Base-by-base conservation (phyloP, 2,888 invertebrate genomes). In the Taphrorychus bicolor region DNA sequence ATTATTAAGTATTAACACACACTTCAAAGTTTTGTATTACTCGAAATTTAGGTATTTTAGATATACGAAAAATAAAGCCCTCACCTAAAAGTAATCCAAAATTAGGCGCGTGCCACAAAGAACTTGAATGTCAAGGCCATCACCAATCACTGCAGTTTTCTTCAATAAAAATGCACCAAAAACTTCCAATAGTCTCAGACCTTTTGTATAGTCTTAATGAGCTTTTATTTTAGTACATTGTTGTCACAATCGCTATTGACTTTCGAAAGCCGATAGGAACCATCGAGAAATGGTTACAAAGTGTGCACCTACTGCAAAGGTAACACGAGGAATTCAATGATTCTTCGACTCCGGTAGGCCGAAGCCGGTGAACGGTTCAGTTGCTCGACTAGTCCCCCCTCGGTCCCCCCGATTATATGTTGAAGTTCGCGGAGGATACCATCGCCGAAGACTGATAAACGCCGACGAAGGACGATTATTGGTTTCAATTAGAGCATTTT, bases 331-430 rank as follows among this genome's bases (percentile, higher is more conserved):
- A 70, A 70, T 70, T 70, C 66, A 63, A n/a, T 70, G 61, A 62
- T 66, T 69, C 66, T 53, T 66, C 65, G 65, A n/a, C n/a, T n/a
- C 42, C 52, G 59, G 65, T 59, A 60, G 57, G 69, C 53, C 57
- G 59, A 60, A 66, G 59, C 66, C 70, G 66, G 70, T 70, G 70
- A 70, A 70, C 70, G 70, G 70, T 66, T 70, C 70, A 70, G 67
- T 70, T 66, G 70, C 61, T 67, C 70, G 70, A 70, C 70, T 67
- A 45, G 67, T 69, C 53, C 60, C 61, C 64, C 67, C 59, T 52
- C 22, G 42, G 14, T 23, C 32, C 58, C 66, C 60, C 62, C 59
- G 58, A 66, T 70, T 67, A 70, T 70, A 67, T 70, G 70, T 65
- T 65, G 63, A 68, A 68, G 59, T 58, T 70, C 65, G 56, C 24